Evolutionary conservation across 92 coral and sea anemone species (phyloP), one percentile per base, ranked within the genome.

Genomic region (Epizoanthus ramosus): DNA sequence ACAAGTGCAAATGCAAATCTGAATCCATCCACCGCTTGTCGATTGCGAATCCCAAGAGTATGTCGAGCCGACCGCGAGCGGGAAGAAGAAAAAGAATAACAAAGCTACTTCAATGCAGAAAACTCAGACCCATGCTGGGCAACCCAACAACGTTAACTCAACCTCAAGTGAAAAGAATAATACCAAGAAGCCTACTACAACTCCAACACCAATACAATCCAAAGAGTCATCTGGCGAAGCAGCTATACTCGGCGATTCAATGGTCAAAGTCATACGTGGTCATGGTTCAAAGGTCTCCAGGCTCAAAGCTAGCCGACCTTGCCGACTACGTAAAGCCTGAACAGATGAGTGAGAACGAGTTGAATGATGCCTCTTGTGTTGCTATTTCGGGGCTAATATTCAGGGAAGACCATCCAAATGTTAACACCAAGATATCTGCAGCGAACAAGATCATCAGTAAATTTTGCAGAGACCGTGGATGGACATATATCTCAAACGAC

Each of bases 281-380:
- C 63, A 63, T 37, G 85, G 85, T 10, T 24, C 64, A 41, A 41
- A 57, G 64, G 85, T 80, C n/a, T 64, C 60, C 63, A 39, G 76
- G 85, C 33, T 65, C 75, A 64, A 80, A 80, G 50, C 21, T 66
- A 19, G 41, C 57, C 45, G 66, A 80, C 52, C 43, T 80, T 80
- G 64, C 57, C 60, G 76, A 80, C 31, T 80, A 80, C 61, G 37
- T 33, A 52, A 80, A 80, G 59, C 75, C 75, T n/a, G n/a, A n/a
- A n/a, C 31, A 28, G 31, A 28, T 28, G 31, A 28, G 31, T 28
- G 31, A 28, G 31, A 28, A 28, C 13, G 47, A 73, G 79, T 61
- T 73, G 16, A 24, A 73, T 73, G 79, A 73, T 3, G 63, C 63
- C 63, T 25, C 85, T 56, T 21, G 52, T 52, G 43, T 68, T 13